phyloP scores from a whole-genome alignment of 2,113 vertebrate species.

The Stegastes partitus region DNA sequence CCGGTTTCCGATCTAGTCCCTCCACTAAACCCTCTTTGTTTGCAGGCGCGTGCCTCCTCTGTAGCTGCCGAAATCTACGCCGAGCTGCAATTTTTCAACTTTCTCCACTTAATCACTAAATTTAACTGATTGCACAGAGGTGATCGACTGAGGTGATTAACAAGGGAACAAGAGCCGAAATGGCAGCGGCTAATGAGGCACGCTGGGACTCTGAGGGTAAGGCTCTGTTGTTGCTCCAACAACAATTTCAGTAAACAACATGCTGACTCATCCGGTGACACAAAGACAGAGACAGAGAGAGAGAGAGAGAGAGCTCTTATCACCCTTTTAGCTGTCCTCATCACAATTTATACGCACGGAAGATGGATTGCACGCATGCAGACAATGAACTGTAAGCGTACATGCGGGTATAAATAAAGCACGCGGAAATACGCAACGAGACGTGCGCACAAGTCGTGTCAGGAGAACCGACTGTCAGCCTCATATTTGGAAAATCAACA shows the following conservation, averaged over 20 bases:
- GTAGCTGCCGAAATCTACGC: constrained; percentile 12
- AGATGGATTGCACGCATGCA: not conserved
- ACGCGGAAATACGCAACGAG: not conserved
- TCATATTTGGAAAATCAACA: constrained; percentile 28
- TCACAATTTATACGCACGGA: constrained; percentile 21
- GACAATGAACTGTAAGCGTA: not conserved
- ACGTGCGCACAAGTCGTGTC: not conserved
- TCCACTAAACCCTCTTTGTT: constrained; percentile 3
- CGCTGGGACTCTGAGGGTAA: constrained; percentile 78
- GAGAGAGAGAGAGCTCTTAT: constrained; percentile 23
- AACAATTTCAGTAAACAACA: constrained; percentile 80
- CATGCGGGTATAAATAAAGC: not conserved
- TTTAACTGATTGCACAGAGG: constrained; percentile 71
- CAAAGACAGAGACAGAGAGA: constrained; percentile 18
- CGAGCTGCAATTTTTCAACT: constrained; percentile 50
- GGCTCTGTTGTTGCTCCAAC: constrained; percentile 69
- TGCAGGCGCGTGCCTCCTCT: not conserved
- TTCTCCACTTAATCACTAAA: constrained; percentile 66
- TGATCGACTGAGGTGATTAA: constrained; percentile 85
- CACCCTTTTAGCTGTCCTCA: constrained; percentile 39
- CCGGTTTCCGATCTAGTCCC: not conserved
- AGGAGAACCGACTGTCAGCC: constrained; percentile 24
- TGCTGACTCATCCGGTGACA: constrained; percentile 72
- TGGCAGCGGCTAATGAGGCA: constrained; percentile 86
- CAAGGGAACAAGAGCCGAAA: constrained; percentile 79